Conservation (phyloP, 2,888 invertebrate species). For the Pantelozetes paolii region DNA sequence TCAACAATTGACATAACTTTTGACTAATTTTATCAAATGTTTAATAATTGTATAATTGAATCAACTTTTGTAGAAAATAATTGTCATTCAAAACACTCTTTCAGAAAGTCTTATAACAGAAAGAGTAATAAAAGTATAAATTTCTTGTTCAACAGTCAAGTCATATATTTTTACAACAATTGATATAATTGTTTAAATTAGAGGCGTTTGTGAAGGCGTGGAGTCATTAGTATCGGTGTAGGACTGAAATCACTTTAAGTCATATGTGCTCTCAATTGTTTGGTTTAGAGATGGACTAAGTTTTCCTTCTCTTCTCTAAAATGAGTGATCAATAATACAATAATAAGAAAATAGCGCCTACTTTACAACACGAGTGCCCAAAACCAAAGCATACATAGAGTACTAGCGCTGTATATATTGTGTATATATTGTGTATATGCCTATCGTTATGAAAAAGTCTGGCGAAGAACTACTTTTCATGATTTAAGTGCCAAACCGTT, state of each 20-base stretch:
- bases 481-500: conserved; percentile 37
- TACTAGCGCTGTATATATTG: no score
- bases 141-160: conserved; percentile 26
- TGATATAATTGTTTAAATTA: conserved; percentile 16
- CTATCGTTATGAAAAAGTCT: conserved; percentile 2
- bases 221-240: background rate
- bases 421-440: no score
- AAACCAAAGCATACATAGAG: no score
- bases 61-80: background rate
- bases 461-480: conserved; percentile 2
- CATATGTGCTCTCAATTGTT: conserved; percentile 13
- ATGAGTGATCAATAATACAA: conserved; percentile 32
- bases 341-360: conserved; percentile 33
- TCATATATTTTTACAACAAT: background rate
- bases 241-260: background rate
- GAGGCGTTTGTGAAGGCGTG: conserved; percentile 26
- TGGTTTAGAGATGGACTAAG: background rate
- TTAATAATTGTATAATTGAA: background rate
- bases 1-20: background rate
- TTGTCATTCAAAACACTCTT: conserved; percentile 9
- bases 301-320: conserved; percentile 18
- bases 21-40: no score
- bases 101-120: background rate
- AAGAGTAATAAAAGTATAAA: background rate
- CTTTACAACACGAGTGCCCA: background rate